Base-by-base conservation (phyloP, 2,113 vertebrate species). In the Corythaeola cristata region DNA sequence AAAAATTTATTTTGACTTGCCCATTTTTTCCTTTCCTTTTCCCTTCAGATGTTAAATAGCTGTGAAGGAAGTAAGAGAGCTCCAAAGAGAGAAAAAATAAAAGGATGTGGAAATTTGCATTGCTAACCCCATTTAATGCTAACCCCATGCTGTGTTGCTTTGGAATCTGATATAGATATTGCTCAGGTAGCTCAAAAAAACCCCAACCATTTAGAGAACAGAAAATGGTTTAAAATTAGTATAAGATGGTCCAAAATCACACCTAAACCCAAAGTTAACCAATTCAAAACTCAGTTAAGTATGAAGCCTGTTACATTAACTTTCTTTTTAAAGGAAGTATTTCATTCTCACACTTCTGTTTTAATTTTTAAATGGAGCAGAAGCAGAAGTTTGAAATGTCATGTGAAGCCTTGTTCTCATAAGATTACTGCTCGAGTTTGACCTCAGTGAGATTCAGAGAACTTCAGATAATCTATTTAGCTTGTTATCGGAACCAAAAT, bases 321-420 rank as follows among this genome's bases (percentile, higher is more conserved):
- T 53, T 85, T 24, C 33, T 58, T 90, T 90, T 86, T 15, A 87
- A 88, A 85, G 56, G 50, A 77, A 82, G 9, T 3, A 47, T 76
- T 90, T 80, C 0, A 49, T 94, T 93, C 56, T 86, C 90, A 71
- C 41, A 77, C 62, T 96, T 97, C 89, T 90, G 59, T 62, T 96
- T 94, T 78, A 33, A 47, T 87, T 94, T 93, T 89, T 14, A 37
- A 89, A 66, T 30, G 33, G 49, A 59, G 23, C 78, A 92, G 76
- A 95, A 95, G 69, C 86, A 97, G 92, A 89, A 95, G 92, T 77
- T 72, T 3, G 4, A 96, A 95, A 90, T 83, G 58, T 59, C 88
- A 81, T 47, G 45, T 45, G 78, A 88, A 94, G 33, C 45, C 52
- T 77, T 88, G 39, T 73, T 95, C 62, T 93, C 41, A 17, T 22